Evolutionary conservation across 2,113 vertebrate species (phyloP).

Genomic region (Brachypodius melanocephalos): DNA sequence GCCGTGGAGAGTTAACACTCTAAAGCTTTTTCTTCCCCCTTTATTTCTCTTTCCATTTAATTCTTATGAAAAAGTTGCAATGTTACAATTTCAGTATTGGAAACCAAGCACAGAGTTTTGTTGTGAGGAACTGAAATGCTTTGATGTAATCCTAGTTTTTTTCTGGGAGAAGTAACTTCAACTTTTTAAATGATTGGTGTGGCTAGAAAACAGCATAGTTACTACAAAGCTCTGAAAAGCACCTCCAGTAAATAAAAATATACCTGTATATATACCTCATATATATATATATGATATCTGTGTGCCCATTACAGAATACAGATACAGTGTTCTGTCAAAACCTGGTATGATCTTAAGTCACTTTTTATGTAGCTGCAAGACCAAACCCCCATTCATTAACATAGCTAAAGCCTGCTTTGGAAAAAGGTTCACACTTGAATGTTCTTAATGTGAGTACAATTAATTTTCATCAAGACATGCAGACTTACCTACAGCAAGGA

Average conservation of each 20-base stretch:
- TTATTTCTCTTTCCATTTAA: slow-evolving; percentile 63
- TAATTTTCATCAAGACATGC: background rate
- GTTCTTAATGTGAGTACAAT: background rate
- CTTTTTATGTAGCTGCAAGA: background rate
- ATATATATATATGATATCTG: background rate
- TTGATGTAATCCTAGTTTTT: slow-evolving; percentile 29
- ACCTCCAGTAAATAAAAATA: background rate
- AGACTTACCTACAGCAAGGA: background rate
- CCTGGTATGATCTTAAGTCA: background rate
- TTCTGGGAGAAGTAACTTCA: background rate
- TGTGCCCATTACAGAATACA: background rate
- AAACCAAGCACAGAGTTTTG: slow-evolving; percentile 30
- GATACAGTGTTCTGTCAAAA: background rate
- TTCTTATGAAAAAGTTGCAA: slow-evolving; percentile 42
- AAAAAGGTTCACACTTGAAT: background rate
- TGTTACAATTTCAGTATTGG: slow-evolving; percentile 32
- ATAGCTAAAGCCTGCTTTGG: background rate
- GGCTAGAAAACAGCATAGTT: background rate
- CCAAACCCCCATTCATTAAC: background rate
- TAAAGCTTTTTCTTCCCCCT: slow-evolving; percentile 66
- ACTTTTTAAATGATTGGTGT: background rate
- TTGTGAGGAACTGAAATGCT: slow-evolving; percentile 30
- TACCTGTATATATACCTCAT: background rate
- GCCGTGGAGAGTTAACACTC: slow-evolving; percentile 51
- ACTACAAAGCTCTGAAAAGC: background rate